Base-by-base conservation (phyloP, 1,140 invertebrate species). In the Calliphora vicina region DNA sequence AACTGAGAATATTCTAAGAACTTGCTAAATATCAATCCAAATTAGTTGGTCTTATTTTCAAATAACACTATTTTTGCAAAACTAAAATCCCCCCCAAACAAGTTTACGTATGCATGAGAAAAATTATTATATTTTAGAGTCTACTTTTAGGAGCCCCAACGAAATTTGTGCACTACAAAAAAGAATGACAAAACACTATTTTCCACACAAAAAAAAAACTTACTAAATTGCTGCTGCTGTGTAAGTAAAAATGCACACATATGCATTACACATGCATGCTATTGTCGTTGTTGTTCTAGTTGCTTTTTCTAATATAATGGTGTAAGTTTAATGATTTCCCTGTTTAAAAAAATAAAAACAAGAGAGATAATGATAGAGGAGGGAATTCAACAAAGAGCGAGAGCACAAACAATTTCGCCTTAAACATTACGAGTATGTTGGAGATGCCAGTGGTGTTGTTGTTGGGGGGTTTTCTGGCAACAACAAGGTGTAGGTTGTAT, bases 271-370 rank as follows among this genome's bases (percentile, higher is more conserved):
- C 15, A 57, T 23, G n/a, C 8, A 67, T n/a, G n/a, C n/a, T n/a
- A n/a, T n/a, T n/a, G n/a, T n/a, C n/a, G 61, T 67, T 67, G 10
- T 67, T 67, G 17, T 1, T 35, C 15, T 50, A 15, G 12, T 67
- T 67, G n/a, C n/a, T n/a, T 67, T 67, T 20, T 67, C 74, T 78
- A 78, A 43, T n/a, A 78, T 67, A 57, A 57, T 15, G 20, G 61
- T 78, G 20, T 43, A 78, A 78, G 74, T 78, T 78, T 78, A 78
- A 78, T 78, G 74, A 78, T 78, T 78, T 45, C 35, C 42, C 74
- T 78, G 10, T 78, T 67, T 9, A 74, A 74, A 74, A 74, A 29
- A 73, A 72, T 26, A 74, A 74, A 74, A 27, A 45, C 9, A 15
- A 20, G 20, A 20, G 20, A 45, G 42, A 78, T 78, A 45, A 78